These are phyloP conservation scores for Prosapia bicincta DNA, from an alignment of 2,888 invertebrate species.

Conservation along the genomic window DNA sequence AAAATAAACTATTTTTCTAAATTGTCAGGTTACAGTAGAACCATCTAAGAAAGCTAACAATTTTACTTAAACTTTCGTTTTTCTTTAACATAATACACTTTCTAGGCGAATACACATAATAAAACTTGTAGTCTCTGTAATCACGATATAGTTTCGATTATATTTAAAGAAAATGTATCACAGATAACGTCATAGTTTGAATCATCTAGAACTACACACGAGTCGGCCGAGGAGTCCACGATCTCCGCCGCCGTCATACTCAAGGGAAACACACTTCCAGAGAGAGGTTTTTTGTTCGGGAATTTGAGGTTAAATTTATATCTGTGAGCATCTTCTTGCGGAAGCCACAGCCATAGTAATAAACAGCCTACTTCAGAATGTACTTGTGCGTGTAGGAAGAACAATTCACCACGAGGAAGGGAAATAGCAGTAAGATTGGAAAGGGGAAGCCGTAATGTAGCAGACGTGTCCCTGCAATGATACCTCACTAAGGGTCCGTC, in stretches of 20 bases:
- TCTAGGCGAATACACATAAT: no score
- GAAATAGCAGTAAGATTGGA: constrained; percentile 11
- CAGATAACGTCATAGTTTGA: constrained; percentile 4
- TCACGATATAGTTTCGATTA: not conserved
- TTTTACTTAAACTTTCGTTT: no score
- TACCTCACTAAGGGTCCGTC: constrained; percentile 28
- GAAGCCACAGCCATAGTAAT: constrained; percentile 26
- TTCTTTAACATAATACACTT: no score
- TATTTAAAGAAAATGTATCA: not conserved
- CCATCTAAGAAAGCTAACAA: no score
- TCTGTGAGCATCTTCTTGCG: not conserved
- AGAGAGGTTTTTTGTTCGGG: constrained; percentile 6
- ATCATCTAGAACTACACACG: constrained; percentile 12
- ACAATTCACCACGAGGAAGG: not conserved
- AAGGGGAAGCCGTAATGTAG: constrained; percentile 15
- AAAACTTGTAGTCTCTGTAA: no score
- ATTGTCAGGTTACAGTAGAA: no score
- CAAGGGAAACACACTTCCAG: constrained; percentile 14
- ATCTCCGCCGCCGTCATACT: not conserved
- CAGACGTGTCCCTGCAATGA: constrained; percentile 17
- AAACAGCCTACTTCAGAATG: constrained; percentile 2
- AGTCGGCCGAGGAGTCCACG: not conserved
- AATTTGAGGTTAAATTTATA: constrained; percentile 17
- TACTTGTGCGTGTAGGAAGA: constrained; percentile 14
- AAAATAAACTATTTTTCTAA: no score